phyloP scores from a whole-genome alignment of 2,113 vertebrate species.

The Hippocampus zosterae region DNA sequence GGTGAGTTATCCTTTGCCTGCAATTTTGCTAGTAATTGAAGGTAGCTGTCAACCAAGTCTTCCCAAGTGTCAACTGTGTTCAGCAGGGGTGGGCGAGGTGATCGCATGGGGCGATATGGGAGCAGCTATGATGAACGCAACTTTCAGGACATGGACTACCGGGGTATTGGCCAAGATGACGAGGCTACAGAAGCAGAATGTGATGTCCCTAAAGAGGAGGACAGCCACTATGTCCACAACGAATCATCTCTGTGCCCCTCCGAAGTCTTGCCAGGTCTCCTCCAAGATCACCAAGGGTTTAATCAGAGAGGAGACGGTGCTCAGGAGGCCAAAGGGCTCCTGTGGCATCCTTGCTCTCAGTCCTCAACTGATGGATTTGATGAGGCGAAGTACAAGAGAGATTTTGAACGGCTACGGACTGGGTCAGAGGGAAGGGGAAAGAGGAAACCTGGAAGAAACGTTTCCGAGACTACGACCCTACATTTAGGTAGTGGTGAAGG shows the following conservation, averaged over 20 bases:
- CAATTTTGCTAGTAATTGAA: neutral
- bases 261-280: conserved; percentile 47
- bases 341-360: conserved; percentile 34
- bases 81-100: conserved; percentile 78
- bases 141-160: conserved; percentile 84
- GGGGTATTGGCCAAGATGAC: conserved; percentile 66
- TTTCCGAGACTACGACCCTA: conserved; percentile 38
- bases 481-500: conserved; percentile 40
- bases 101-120: conserved; percentile 82
- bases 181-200: conserved; percentile 47
- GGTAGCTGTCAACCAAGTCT: neutral
- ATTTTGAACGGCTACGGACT: conserved; percentile 50
- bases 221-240: conserved; percentile 52
- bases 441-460: conserved; percentile 43
- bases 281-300: conserved; percentile 41
- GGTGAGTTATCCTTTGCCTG: conserved; percentile 49
- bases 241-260: conserved; percentile 26
- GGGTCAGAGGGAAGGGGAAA: conserved; percentile 32
- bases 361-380: conserved; percentile 42
- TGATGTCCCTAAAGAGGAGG: conserved; percentile 59
- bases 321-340: conserved; percentile 34
- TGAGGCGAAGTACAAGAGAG: conserved; percentile 50
- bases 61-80: conserved; percentile 14
- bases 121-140: conserved; percentile 76
- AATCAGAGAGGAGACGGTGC: conserved; percentile 28